phyloP scores from a whole-genome alignment of 2,797 vertebrate species.

The Molossus molossus region DNA sequence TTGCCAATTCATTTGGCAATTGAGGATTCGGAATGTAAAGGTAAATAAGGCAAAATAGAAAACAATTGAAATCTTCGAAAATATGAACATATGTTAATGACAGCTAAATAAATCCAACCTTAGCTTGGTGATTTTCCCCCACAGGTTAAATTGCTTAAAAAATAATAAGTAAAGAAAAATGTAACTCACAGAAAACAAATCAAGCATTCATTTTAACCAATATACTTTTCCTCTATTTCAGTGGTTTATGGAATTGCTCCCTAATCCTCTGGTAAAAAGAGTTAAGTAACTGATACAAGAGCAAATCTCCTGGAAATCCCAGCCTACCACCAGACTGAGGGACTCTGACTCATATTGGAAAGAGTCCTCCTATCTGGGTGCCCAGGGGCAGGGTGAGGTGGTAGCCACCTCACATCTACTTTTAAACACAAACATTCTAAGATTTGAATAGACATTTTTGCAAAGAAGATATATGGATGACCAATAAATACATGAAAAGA shows the following conservation, averaged over 20 bases:
- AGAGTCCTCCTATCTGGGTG: background rate
- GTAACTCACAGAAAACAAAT: conserved; percentile 58
- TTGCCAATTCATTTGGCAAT: conserved; percentile 59
- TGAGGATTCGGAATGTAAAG: conserved; percentile 78
- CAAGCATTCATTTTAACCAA: conserved; percentile 43
- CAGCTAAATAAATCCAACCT: conserved; percentile 68
- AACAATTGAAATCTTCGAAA: conserved; percentile 66
- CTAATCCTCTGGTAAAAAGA: conserved; percentile 52
- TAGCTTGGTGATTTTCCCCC: conserved; percentile 13
- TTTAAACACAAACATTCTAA: conserved; percentile 23
- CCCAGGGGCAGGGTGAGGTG: background rate
- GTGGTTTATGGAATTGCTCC: background rate
- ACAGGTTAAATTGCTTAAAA: conserved; percentile 9
- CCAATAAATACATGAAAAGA: conserved; percentile 49
- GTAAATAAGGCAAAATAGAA: conserved; percentile 77
- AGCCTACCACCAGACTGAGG: background rate
- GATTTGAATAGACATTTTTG: conserved; percentile 3
- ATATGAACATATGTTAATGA: conserved; percentile 76
- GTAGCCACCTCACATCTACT: background rate
- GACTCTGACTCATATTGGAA: background rate
- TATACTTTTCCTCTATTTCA: background rate
- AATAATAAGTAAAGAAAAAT: background rate
- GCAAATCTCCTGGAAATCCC: background rate
- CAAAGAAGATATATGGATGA: conserved; percentile 33
- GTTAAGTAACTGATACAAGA: conserved; percentile 65